Evolutionary conservation across 92 coral and sea anemone genomes (phyloP), one percentile per base, ranked within the genome.

Genomic region (Epizoanthus rinbou): DNA sequence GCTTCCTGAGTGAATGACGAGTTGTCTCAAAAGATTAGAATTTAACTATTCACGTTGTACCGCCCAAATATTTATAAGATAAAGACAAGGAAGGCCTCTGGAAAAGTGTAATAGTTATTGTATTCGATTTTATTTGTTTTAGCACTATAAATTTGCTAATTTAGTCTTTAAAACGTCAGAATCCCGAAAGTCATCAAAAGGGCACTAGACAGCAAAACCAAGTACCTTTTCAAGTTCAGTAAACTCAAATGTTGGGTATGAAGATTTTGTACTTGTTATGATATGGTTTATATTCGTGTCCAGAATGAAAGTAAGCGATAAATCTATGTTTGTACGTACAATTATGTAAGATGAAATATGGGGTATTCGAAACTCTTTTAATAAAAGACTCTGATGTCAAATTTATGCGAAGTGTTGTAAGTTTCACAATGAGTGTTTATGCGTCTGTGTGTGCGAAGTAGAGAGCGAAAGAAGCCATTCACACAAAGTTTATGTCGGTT

Each of bases 31-130:
- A 78, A 78, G 82, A 78, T 78, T 78, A 62, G 70, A 78, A 50
- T 35, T 59, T 39, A 62, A 69, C 70, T 37, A 78, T 63, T 78
- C 82, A 78, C 62, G 82, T 78, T 62, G 69, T 69, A 78, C 82
- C 72, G 82, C 82, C 82, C 82, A 41, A 78, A 78, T 78, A 78
- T 78, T 78, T 78, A 78, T 78, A 78, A 78, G 82, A 78, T 78
- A 78, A 78, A 78, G 82, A 28, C 63, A 78, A 78, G 71, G 60
- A 60, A 63, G 82, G 41, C 23, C 71, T 78, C 82, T 41, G 62
- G 72, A 56, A 78, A 78, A 78, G 63, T 78, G 82, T 78, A 78
- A 78, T 78, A 63, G 72, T 78, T 78, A 78, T 78, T 78, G 82
- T 78, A 63, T 76, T 76, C 63, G 52, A 78, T 78, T 78, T 78